phyloP scores from a whole-genome alignment of 1,140 invertebrate species.

The Eumaeus atala region DNA sequence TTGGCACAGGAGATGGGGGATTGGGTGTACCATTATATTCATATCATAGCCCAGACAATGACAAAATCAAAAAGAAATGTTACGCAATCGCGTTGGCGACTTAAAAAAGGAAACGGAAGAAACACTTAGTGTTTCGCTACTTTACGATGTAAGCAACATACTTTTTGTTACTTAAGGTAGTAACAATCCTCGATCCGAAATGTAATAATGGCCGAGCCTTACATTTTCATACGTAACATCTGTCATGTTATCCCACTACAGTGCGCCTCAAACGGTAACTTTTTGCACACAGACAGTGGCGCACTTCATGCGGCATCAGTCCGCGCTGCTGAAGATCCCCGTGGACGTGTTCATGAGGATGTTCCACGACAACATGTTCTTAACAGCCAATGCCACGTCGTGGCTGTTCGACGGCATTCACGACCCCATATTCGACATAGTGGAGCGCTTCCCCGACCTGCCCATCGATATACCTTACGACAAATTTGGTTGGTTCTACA shows the following conservation, averaged over 20 bases:
- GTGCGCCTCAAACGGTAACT: not conserved
- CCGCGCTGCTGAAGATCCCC: conserved; percentile 58
- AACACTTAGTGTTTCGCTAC: too few relatives aligned
- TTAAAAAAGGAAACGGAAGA: too few relatives aligned
- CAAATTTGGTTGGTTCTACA: conserved; percentile 87
- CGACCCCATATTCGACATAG: conserved; percentile 78
- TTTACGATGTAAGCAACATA: too few relatives aligned
- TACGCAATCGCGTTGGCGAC: too few relatives aligned
- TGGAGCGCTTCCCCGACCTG: conserved; percentile 74
- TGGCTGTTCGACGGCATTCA: conserved; percentile 85
- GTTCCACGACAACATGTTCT: conserved; percentile 73
- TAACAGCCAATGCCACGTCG: conserved; percentile 76
- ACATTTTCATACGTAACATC: too few relatives aligned
- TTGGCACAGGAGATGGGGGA: too few relatives aligned
- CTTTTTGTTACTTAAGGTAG: too few relatives aligned
- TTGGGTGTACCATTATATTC: too few relatives aligned
- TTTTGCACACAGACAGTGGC: conserved; percentile 77
- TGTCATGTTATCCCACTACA: too few relatives aligned
- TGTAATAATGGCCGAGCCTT: not conserved
- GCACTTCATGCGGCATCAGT: conserved; percentile 72
- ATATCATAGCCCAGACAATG: too few relatives aligned
- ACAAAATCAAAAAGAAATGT: too few relatives aligned
- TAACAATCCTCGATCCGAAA: too few relatives aligned
- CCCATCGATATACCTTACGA: conserved; percentile 77
- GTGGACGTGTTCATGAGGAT: conserved; percentile 73